Base-by-base conservation (phyloP, 2,113 vertebrate species). In the Thalassoma bifasciatum region DNA sequence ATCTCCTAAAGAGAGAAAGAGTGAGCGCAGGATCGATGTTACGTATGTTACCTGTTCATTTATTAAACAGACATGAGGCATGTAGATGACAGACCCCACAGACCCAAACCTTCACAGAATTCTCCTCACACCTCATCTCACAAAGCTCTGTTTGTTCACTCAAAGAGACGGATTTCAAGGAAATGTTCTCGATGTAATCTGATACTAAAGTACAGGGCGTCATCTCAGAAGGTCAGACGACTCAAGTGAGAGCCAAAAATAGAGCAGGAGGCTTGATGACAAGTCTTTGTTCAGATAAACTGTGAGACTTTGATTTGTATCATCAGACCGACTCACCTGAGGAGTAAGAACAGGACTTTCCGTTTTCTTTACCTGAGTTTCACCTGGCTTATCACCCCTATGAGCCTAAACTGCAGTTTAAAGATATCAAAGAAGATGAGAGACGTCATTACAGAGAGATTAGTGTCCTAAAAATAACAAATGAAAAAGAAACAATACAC, bases 11-110 rank as follows among this genome's bases (percentile, higher is more conserved):
- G n/a, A n/a, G n/a, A n/a, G n/a, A n/a, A n/a, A n/a, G n/a, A n/a
- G n/a, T n/a, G n/a, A n/a, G n/a, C n/a, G n/a, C n/a, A n/a, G n/a
- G n/a, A n/a, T n/a, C n/a, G n/a, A n/a, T n/a, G n/a, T n/a, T n/a
- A n/a, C n/a, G n/a, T n/a, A n/a, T n/a, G n/a, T n/a, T n/a, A 58
- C 72, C 46, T 36, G 62, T 56, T 17, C 57, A 57, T 65, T 67
- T 66, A 74, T 82, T n/a, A n/a, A n/a, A n/a, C 0, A 0, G 38
- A 40, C 52, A 26, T 30, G 56, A 52, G 60, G 51, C 64, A 61
- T n/a, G 8, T 24, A 22, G 53, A 14, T n/a, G n/a, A n/a, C n/a
- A n/a, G n/a, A n/a, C n/a, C n/a, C n/a, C n/a, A n/a, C n/a, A n/a
- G 21, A 69, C 67, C 7, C 23, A 17, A 19, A 37, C 30, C 51